These are phyloP conservation scores for Acleris emargana DNA, from an alignment of 2,888 invertebrate species.

Conservation along the genomic window DNA sequence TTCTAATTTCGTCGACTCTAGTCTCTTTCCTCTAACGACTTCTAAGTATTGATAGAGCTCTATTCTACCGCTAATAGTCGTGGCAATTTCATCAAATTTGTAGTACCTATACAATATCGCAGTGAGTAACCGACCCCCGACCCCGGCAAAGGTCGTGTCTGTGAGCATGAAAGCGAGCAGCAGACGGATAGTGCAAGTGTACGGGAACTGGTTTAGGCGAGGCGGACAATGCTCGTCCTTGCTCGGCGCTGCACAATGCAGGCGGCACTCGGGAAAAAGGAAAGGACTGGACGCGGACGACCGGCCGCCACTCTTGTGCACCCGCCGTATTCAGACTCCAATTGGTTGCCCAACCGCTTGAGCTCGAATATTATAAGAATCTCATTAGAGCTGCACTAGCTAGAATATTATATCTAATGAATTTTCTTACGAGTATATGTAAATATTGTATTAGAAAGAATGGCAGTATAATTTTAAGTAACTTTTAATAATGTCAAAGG, in stretches of 20 bases:
- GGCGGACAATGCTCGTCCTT: slow-evolving; percentile 67
- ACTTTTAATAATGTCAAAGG: no score
- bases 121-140: slow-evolving; percentile 44
- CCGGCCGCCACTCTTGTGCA: slow-evolving; percentile 3
- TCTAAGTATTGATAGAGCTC: slow-evolving; percentile 19
- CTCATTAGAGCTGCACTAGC: no score
- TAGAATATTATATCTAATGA: no score
- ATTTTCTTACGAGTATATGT: no score
- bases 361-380: no score
- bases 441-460: no score
- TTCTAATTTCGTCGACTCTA: slow-evolving; percentile 52
- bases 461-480: no score
- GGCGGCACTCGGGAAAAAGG: slow-evolving; percentile 32
- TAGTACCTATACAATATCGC: slow-evolving; percentile 42
- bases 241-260: slow-evolving; percentile 57
- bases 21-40: slow-evolving; percentile 36
- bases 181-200: slow-evolving; percentile 68
- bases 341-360: no score
- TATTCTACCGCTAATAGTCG: slow-evolving; percentile 25
- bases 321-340: background rate
- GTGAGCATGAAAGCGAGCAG: slow-evolving; percentile 55
- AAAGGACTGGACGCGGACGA: slow-evolving; percentile 35
- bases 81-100: slow-evolving; percentile 41
- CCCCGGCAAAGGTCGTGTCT: slow-evolving; percentile 50
- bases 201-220: slow-evolving; percentile 65